Base-by-base conservation (phyloP, 2,113 vertebrate species). In the Phoenicopterus ruber region DNA sequence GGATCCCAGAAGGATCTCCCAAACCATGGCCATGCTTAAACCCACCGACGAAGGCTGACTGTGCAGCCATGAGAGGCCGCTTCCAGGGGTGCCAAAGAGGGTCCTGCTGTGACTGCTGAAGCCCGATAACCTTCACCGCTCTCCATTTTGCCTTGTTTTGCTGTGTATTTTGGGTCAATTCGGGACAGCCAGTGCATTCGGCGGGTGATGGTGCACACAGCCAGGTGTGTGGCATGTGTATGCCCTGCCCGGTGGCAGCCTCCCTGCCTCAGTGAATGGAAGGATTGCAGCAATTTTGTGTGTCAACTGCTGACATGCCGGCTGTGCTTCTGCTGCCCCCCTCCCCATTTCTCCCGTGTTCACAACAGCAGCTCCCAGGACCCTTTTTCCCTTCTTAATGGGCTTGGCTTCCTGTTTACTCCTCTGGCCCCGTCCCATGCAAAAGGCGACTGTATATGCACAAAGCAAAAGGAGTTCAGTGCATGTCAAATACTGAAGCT, bases 191-290 rank as follows among this genome's bases (percentile, higher is more conserved):
- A 31, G 17, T 1, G 2, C 10, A 20, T 28, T 44, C 2, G 7
- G 31, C 7, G 17, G 34, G 15, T 94, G 76, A 52, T 1, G 4
- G 65, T 3, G 2, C 1, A 0, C 17, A 17, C 1, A 3, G 40
- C 21, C 76, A 44, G 26, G 8, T 44, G 31, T 38, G n/a, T 49
- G 76, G 19, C 18, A 6, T 3, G 3, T 7, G 10, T 3, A 2
- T 55, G 4, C 32, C 19, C 34, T 67, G 50, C 46, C 6, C 47
- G 1, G 2, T 2, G 59, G 34, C 24, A 85, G 24, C 46, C 13
- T 72, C 19, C 14, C 24, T 77, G 49, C 12, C 42, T 7, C 11
- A 42, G 20, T 44, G 32, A 69, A 50, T 9, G 50, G 31, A 54
- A 81, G 17, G 29, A 49, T 86, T 93, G 94, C 73, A 79, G 46